Percentiles rank a stretch among this genome's conserved stretches.
Evolutionary conservation across 2,797 vertebrate species (phyloP).

Genomic region (Pteropus rufus): DNA sequence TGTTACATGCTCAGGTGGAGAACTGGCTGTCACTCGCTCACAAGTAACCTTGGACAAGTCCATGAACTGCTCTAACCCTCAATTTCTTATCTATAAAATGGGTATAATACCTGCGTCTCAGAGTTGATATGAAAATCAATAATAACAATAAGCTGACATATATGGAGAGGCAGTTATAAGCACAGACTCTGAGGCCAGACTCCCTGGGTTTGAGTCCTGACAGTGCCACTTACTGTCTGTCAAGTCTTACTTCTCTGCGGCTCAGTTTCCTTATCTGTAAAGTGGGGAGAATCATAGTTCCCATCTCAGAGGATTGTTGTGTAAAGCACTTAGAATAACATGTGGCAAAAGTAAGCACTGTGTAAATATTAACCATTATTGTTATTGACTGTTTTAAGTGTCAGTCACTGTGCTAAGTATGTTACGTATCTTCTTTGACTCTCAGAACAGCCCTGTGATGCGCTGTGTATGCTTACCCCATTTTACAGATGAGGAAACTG

Average conservation of each 20-base stretch:
- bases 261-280: not conserved
- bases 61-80: not conserved
- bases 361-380: not conserved
- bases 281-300: not conserved
- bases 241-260: not conserved
- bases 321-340: not conserved
- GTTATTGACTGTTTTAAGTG: not conserved
- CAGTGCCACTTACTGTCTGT: not conserved
- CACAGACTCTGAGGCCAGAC: not conserved
- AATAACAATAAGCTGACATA: not conserved
- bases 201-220: not conserved
- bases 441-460: not conserved
- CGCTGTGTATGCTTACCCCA: not conserved
- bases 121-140: not conserved
- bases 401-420: not conserved
- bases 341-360: not conserved
- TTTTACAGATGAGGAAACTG: not conserved
- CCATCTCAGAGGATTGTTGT: not conserved
- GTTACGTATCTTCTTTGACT: not conserved
- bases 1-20: not conserved
- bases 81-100: not conserved
- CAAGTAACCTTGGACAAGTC: not conserved
- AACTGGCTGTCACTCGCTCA: not conserved
- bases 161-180: not conserved
- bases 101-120: not conserved